Conservation (phyloP, 2,797 vertebrate genomes). For the Melopsittacus undulatus region DNA sequence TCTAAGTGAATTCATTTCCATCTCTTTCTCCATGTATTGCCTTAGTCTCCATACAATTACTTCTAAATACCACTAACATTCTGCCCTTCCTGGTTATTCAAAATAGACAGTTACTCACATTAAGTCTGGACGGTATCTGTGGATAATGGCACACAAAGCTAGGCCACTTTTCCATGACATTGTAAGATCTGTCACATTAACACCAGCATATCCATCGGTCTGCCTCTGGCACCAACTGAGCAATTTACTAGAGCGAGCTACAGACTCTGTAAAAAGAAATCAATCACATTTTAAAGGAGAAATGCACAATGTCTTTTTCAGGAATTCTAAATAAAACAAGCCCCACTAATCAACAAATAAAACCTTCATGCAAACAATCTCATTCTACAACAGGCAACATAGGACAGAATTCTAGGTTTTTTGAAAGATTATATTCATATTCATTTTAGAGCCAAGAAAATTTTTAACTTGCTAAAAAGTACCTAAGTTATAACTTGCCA, state of each 20-base stretch:
- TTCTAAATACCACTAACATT: neutral
- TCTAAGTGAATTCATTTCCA: neutral
- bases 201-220: constrained; percentile 92
- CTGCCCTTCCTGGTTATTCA: neutral
- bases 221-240: constrained; percentile 98
- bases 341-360: neutral
- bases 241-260: constrained; percentile 94
- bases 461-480: neutral
- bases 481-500: neutral
- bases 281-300: neutral
- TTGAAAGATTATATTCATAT: neutral
- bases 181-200: constrained; percentile 91
- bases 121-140: constrained; percentile 94
- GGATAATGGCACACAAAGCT: constrained; percentile 94
- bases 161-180: constrained; percentile 98
- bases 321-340: neutral
- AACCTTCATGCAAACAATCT: neutral
- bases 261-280: constrained; percentile 83
- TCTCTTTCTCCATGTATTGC: neutral
- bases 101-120: constrained; percentile 84
- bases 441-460: neutral
- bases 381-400: neutral
- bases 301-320: neutral
- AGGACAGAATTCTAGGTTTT: neutral
- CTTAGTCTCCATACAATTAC: neutral